Evolutionary conservation across 2,888 invertebrate species (phyloP), one percentile per base, ranked within the genome.

Genomic region (Agriopis aurantiaria): DNA sequence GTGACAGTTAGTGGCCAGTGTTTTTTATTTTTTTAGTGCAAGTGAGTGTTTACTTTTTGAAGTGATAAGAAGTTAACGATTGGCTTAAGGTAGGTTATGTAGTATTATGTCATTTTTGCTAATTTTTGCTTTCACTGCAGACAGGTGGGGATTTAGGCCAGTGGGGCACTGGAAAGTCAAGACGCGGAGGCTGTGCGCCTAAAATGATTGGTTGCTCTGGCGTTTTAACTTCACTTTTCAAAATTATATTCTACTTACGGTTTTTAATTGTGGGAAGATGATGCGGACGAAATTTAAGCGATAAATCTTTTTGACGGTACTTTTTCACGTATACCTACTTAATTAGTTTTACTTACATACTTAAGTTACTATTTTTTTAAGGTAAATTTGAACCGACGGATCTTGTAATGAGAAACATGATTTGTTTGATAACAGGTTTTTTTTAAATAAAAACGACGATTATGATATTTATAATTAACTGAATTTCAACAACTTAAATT

Each of bases 101-200:
- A 71, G 68, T 77, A 77, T 88, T 88, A 88, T 89, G 88, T 89
- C 86, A 89, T 85, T 84, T 87, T 86, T 82, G 78, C 76, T 78
- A 79, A 83, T 80, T 84, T 83, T 82, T 75, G 85, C 90, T 89
- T 88, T 89, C 90, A 88, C 88, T 87, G 63, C 74, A 65, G 66
- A 57, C 72, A 74, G 65, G 76, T 78, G 76, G 79, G 79, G 68
- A 87, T 80, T 78, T 84, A 75, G 89, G 90, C 75, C 85, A 90
- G 83, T 88, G 76, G 86, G 88, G 59, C 88, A 80, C 70, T 80
- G 78, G 87, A 87, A 87, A 87, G 87, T 85, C 68, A 77, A 75
- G 17, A 79, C 76, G 72, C 76, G 78, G 85, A 85, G 82, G 85
- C 85, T 85, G 85, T 45, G 69, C 0, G 58, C 49, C 70, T 62